Percentiles rank a stretch among this genome's conserved stretches.
These are phyloP conservation scores for Volucella inanis DNA, from an alignment of 2,888 invertebrate species.

Conservation along the genomic window DNA sequence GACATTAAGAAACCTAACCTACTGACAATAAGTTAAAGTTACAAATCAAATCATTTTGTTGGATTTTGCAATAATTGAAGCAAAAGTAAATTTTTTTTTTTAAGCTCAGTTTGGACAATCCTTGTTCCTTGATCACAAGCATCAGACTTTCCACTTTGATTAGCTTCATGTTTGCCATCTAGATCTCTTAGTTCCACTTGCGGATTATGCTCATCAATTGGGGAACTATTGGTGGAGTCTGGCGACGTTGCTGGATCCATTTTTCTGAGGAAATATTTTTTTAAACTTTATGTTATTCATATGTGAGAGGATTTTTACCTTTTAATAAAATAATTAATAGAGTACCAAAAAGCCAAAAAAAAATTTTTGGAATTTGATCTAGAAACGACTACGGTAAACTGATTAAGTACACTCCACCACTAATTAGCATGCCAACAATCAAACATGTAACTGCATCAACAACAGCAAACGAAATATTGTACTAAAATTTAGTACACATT, in stretches of 20 bases:
- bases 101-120: constrained; percentile 1
- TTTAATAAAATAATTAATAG: background rate
- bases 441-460: background rate
- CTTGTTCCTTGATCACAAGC: background rate
- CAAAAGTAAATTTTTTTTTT: constrained; percentile 12
- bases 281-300: background rate
- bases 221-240: background rate
- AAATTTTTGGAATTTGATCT: background rate
- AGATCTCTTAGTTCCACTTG: background rate
- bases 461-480: background rate
- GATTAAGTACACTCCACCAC: too few species aligned
- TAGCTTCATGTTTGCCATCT: background rate
- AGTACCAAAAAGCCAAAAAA: background rate
- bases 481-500: background rate
- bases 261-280: background rate
- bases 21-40: too few species aligned
- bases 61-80: constrained; percentile 12
- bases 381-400: background rate
- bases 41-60: background rate
- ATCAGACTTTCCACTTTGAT: background rate
- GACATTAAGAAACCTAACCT: background rate
- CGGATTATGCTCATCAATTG: background rate
- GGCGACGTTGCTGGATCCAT: background rate
- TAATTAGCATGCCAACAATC: background rate
- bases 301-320: background rate